Conservation (phyloP, 2,113 vertebrate genomes). For the Nansenia antarctica region DNA sequence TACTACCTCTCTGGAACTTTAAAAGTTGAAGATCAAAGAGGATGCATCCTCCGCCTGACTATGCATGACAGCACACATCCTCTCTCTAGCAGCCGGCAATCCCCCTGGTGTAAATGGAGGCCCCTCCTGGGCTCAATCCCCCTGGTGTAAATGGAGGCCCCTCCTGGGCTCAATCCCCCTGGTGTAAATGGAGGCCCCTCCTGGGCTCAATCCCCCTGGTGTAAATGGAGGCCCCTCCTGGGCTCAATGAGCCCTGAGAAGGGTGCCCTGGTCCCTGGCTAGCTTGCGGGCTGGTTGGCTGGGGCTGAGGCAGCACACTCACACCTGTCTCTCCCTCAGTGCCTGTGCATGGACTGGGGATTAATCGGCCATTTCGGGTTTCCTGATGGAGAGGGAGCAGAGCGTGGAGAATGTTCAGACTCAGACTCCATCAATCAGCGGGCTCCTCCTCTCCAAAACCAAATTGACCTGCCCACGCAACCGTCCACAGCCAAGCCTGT, state of each 20-base stretch:
- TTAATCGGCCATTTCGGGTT: constrained; percentile 32
- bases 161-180: too few species aligned
- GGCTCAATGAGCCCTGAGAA: neutral
- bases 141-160: too few species aligned
- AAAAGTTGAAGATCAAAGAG: too few species aligned
- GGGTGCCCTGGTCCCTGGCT: too few species aligned
- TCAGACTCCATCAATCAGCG: constrained; percentile 61
- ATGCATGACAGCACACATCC: constrained; percentile 6
- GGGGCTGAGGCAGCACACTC: too few species aligned
- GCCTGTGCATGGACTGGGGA: neutral
- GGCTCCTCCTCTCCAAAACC: constrained; percentile 48
- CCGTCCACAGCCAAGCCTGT: constrained; percentile 39
- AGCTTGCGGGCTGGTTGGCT: too few species aligned
- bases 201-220: too few species aligned
- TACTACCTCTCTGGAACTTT: neutral
- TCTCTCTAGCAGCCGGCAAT: constrained; percentile 46
- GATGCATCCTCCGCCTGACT: too few species aligned
- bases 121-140: too few species aligned
- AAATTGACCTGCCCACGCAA: constrained; percentile 63
- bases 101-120: constrained; percentile 30
- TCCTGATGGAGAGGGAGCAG: constrained; percentile 49
- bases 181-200: too few species aligned
- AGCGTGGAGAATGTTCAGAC: constrained; percentile 45
- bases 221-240: too few species aligned
- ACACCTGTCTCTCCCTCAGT: too few species aligned